Evolutionary conservation across 1,140 invertebrate species (phyloP).

Genomic region (Hirudo medicinalis): DNA sequence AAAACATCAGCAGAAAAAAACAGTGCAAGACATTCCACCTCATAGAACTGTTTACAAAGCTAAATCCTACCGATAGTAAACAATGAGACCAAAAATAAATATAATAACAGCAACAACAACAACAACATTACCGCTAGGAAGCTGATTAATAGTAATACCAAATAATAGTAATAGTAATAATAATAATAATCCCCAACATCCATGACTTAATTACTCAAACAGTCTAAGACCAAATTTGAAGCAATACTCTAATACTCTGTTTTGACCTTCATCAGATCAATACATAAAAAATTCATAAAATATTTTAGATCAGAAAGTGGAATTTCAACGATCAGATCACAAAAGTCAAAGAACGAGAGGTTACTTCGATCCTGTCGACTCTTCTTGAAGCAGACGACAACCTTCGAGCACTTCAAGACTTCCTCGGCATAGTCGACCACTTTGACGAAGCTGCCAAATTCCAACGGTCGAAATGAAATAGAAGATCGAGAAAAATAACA

Average conservation of each 20-base stretch:
- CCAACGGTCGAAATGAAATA: slow-evolving; percentile 6
- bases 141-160: too few species aligned
- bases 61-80: too few species aligned
- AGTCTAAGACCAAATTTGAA: background rate
- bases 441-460: slow-evolving; percentile 56
- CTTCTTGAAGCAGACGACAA: slow-evolving; percentile 69
- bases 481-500: background rate
- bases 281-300: background rate
- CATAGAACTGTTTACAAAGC: too few species aligned
- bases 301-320: background rate
- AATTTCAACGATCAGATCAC: too few species aligned
- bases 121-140: too few species aligned
- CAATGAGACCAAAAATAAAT: too few species aligned
- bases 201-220: background rate
- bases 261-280: background rate
- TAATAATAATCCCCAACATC: background rate
- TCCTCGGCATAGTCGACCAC: slow-evolving; percentile 91
- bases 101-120: too few species aligned
- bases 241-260: background rate
- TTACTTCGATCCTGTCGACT: slow-evolving; percentile 63
- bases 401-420: slow-evolving; percentile 63
- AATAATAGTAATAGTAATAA: too few species aligned
- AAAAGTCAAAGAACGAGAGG: background rate
- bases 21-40: too few species aligned
- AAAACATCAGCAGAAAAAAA: too few species aligned